Conservation (phyloP, 2,888 invertebrate genomes). For the Ophraella communa region DNA sequence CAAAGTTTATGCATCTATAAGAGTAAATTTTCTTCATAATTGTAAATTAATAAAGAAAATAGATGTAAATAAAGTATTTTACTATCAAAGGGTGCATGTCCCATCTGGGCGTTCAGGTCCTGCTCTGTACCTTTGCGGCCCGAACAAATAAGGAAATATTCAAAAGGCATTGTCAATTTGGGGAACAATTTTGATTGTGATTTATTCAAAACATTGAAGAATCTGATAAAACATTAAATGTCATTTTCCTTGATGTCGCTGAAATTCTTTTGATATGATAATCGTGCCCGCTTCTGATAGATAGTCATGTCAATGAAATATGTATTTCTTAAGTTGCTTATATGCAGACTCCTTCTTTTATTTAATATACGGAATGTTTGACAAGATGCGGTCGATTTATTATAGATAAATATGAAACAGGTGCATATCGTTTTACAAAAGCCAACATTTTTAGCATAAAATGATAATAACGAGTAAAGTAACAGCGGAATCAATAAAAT, state of each 20-base stretch:
- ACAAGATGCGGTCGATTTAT: constrained; percentile 1
- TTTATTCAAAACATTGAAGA: constrained; percentile 28
- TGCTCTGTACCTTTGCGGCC: neutral
- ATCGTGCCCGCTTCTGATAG: neutral
- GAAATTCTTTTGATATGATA: constrained; percentile 25
- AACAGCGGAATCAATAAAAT: no score
- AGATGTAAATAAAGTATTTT: no score
- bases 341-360: constrained; percentile 2
- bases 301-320: constrained; percentile 17
- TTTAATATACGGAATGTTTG: constrained; percentile 10
- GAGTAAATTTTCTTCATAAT: no score
- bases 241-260: constrained; percentile 23
- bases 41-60: no score
- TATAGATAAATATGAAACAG: constrained; percentile 1
- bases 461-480: no score
- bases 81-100: no score
- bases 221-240: constrained; percentile 31
- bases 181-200: constrained; percentile 18
- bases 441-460: no score
- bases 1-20: no score
- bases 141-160: constrained; percentile 24
- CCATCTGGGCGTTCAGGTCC: neutral
- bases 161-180: constrained; percentile 21
- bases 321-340: constrained; percentile 2
- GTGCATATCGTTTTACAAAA: neutral